Evolutionary conservation across 2,797 vertebrate species (phyloP), one percentile per base, ranked within the genome.

Genomic region (Dermochelys coriacea): DNA sequence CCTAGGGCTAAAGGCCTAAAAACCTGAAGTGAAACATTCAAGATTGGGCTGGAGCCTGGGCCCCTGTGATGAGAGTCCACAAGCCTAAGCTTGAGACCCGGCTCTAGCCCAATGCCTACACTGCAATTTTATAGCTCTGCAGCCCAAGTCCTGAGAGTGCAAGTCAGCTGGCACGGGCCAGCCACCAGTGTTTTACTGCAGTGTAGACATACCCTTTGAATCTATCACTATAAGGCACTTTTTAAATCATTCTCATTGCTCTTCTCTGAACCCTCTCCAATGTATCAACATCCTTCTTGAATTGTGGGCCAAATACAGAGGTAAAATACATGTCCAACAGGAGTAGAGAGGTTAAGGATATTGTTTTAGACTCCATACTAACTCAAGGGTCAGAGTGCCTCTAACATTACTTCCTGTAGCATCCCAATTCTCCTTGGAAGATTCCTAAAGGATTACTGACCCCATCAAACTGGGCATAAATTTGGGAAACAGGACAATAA

Each of bases 391-490:
- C 16, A 3, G 25, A 94, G 11, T 34, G 51, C 52, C 12, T 2
- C 0, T 7, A 61, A 18, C 21, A 27, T n/a, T 71, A 0, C 57
- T 81, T 10, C 10, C 25, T 21, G 8, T 1, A 5, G 61, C 61
- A 68, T 18, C 57, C 61, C 21, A 4, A 68, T 37, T n/a, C 61
- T n/a, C 61, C 61, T n/a, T 37, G 64, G n/a, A 49, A 6, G 10
- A n/a, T 54, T 91, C 45, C 49, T 78, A 84, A 31, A 64, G 41
- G 71, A 92, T 41, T 78, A 3, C 8, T 25, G 0, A 8, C 18
- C 59, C 54, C 16, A 2, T 12, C 3, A 8, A 50, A 29, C 3
- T 21, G 31, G 7, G 2, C 7, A 80, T 5, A 89, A 4, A n/a
- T 61, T 90, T 19, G 82, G 79, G 15, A 8, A 59, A 1, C 52